Percentiles rank a stretch among this genome's conserved stretches.
Conservation (phyloP, 1,140 invertebrate species). For the Drosophila pallidifrons region DNA sequence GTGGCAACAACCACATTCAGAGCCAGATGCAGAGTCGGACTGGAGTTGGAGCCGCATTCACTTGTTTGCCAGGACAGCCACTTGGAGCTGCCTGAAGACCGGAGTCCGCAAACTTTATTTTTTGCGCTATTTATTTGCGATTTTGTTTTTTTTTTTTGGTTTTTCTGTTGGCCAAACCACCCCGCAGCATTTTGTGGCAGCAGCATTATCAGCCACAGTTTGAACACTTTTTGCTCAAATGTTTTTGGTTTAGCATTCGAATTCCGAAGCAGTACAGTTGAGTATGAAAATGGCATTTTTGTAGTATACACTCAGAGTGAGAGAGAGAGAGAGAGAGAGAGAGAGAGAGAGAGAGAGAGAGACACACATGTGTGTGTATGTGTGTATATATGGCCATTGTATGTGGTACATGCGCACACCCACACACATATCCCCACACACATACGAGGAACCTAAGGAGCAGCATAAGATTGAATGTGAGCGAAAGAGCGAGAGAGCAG, state of each 20-base stretch:
- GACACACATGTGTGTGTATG: constrained; percentile 20
- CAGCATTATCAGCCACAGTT: constrained; percentile 49
- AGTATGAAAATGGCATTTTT: constrained; percentile 81
- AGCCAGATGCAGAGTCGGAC: background rate
- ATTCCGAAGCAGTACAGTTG: constrained; percentile 80
- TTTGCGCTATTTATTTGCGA: constrained; percentile 32
- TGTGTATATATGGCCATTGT: constrained; percentile 56
- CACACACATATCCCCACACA: constrained; percentile 39
- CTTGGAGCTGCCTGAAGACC: constrained; percentile 15
- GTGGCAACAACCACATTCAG: constrained; percentile 14
- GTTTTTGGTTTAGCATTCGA: constrained; percentile 75
- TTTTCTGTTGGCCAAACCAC: background rate
- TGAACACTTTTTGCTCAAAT: constrained; percentile 73
- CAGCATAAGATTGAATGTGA: constrained; percentile 5
- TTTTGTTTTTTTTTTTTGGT: background rate
- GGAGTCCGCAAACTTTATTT: constrained; percentile 57
- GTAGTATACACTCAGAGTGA: constrained; percentile 47
- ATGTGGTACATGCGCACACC: constrained; percentile 74
- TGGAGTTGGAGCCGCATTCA: constrained; percentile 14
- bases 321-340: background rate
- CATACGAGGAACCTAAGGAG: background rate
- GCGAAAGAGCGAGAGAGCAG: background rate
- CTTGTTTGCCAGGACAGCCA: constrained; percentile 22
- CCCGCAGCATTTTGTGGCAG: background rate
- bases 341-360: constrained; percentile 4